phyloP scores from a whole-genome alignment of 2,797 vertebrate species.

The Microchirus variegatus region DNA sequence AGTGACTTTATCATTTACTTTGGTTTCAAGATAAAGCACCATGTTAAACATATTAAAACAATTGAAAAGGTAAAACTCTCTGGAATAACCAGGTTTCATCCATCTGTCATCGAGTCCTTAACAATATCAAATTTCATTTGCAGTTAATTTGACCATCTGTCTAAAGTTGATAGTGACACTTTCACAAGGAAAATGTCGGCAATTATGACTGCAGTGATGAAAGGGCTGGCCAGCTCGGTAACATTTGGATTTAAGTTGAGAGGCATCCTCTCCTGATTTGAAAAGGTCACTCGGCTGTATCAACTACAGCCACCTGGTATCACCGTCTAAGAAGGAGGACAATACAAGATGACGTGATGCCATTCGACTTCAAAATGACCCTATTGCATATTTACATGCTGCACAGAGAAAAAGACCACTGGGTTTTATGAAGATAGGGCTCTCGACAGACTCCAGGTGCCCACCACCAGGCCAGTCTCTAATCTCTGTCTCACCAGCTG shows the following conservation, averaged over 20 bases:
- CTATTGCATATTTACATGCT: too few species aligned
- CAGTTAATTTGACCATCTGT: not conserved
- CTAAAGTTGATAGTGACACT: too few species aligned
- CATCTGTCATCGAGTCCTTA: too few species aligned
- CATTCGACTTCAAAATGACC: constrained; percentile 1
- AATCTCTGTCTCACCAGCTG: constrained; percentile 81
- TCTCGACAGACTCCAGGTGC: constrained; percentile 45
- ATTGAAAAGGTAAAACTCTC: too few species aligned
- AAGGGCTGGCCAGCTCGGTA: constrained; percentile 28
- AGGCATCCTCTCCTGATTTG: constrained; percentile 39
- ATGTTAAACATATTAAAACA: too few species aligned
- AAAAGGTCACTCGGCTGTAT: constrained; percentile 49
- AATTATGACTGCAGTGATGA: constrained; percentile 30
- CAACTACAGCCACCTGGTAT: constrained; percentile 35
- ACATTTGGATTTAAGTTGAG: constrained; percentile 38
- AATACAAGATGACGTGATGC: not conserved
- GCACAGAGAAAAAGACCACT: too few species aligned
- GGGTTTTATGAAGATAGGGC: too few species aligned
- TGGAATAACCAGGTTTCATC: too few species aligned
- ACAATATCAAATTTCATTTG: too few species aligned
- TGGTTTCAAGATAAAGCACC: too few species aligned
- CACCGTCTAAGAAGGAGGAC: constrained; percentile 2
- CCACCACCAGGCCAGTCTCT: constrained; percentile 59
- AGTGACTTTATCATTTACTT: too few species aligned
- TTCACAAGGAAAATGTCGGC: constrained; percentile 42